Evolutionary conservation across 2,888 invertebrate species (phyloP), one percentile per base, ranked within the genome.

Genomic region (Apeira syringaria): DNA sequence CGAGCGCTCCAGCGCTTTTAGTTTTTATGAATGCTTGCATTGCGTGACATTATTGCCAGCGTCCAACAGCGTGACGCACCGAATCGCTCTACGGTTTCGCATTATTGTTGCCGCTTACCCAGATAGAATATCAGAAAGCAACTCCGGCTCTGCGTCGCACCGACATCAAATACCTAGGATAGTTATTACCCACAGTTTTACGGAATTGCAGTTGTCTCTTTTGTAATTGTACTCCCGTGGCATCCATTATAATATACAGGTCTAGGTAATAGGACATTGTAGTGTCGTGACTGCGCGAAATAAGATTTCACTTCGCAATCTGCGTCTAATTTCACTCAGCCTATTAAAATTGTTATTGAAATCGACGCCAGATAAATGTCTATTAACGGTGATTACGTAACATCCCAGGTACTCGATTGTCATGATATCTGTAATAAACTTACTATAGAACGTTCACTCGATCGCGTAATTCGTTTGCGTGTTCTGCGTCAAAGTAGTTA

Each of bases 211-310:
- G 62, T 60, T 68, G 66, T 69, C 59, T 66, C 64, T 24, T 20
- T 70, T 49, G 73, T 74, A 75, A 78, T 73, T 70, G 66, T 64
- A 72, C 59, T 56, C 66, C 51, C 51, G 60, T 60, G 61, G 61
- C 68, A 59, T 65, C 40, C 59, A 65, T 65, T 70, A 30, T 39
- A 17, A 39, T 31, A 30, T 56, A 56, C 64, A 64, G 60, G 62
- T 70, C 70, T 75, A 62, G 65, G 64, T 73, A 71, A 74, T 72
- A 69, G 51, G 58, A 64, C 63, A 65, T 63, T 70, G 67, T 78
- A 77, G 80, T 80, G 78, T 78, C 78, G 80, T 80, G 78, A 78
- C 75, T 72, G 43, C 52, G 58, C 56, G 68, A 66, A 73, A 75
- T 75, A 68, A 74, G 67, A 67, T 69, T 70, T 64, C 53, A 50